These are phyloP conservation scores for Scatophagus argus DNA, from an alignment of 2,113 vertebrate genomes.

Conservation along the genomic window DNA sequence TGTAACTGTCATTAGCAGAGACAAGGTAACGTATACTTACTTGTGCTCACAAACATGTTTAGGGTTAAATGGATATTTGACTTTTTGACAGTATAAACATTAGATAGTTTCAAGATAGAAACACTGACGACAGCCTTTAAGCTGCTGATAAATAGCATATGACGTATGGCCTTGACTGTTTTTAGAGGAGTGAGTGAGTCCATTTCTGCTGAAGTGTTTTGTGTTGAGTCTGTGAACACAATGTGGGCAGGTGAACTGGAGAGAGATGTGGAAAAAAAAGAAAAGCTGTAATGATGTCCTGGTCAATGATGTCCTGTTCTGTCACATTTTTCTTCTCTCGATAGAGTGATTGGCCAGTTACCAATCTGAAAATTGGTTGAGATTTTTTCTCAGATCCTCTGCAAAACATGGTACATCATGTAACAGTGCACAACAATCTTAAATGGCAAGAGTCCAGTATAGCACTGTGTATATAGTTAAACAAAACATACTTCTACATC, in stretches of 20 bases:
- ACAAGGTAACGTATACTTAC: constrained; percentile 4
- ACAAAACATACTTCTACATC: neutral
- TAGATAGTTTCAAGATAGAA: too few species aligned
- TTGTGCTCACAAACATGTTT: constrained; percentile 41
- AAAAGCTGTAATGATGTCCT: neutral
- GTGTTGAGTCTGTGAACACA: constrained; percentile 29
- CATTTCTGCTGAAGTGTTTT: constrained; percentile 5
- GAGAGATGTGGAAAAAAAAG: constrained; percentile 15
- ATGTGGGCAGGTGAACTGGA: constrained; percentile 3
- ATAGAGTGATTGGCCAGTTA: neutral
- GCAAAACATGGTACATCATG: neutral
- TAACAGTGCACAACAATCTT: neutral
- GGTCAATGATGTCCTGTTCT: constrained; percentile 21
- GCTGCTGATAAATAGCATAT: constrained; percentile 46
- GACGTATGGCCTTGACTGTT: constrained; percentile 49
- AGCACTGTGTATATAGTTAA: neutral
- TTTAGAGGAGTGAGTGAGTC: constrained; percentile 17
- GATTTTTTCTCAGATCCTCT: constrained; percentile 1
- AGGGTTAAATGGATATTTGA: constrained; percentile 28
- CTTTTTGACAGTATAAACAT: constrained; percentile 9
- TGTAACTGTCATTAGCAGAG: constrained; percentile 29
- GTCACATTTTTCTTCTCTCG: neutral
- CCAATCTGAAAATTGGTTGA: neutral
- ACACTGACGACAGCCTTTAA: constrained; percentile 21
- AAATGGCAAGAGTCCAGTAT: neutral